Evolutionary conservation across 2,888 invertebrate species (phyloP), one percentile per base, ranked within the genome.

Genomic region (Mongoloraphidia duomilia): DNA sequence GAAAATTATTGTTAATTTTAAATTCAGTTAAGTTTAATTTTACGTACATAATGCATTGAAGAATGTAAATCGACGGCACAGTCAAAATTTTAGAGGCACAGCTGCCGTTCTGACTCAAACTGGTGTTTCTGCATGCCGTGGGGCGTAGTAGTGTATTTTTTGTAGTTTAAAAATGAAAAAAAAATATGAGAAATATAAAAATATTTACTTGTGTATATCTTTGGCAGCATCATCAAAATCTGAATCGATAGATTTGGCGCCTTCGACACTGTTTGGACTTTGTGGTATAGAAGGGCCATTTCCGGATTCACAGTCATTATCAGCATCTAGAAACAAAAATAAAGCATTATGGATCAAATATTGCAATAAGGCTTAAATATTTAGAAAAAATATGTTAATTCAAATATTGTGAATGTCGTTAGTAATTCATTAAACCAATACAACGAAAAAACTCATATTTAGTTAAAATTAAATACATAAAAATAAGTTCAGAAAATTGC

Each of bases 251-350:
- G 80, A 80, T 60, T 82, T 82, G 50, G 82, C 82, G 17, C 88
- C 87, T 58, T 89, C 91, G 50, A 88, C 82, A 53, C 91, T 91
- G 60, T 88, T 86, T 13, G 91, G 91, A 44, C 94, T 94, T 65
- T 94, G 93, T 9, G 95, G 91, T 58, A 96, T 71, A 46, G 95
- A 95, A 38, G 92, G 89, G 40, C 96, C 96, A 67, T 93, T 93
- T 54, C 96, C 96, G 52, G 94, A 94, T 70, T 96, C 95, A 56
- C 86, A 84, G 72, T 96, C 96, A 65, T 94, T 93, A 53, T 84
- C 80, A 52, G 76, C 73, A 45, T 73, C 76, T 65, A 63, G 63
- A 63, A 66, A 61, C 62, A 60, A 59, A 55, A 62, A 61, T 54
- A 61, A 53, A 56, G 57, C 57, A 56, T 62, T 62, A 63, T 56